Percentiles rank a stretch among this genome's conserved stretches.
Evolutionary conservation across 2,113 vertebrate genomes (phyloP).

Genomic region (Dipodomys merriami): DNA sequence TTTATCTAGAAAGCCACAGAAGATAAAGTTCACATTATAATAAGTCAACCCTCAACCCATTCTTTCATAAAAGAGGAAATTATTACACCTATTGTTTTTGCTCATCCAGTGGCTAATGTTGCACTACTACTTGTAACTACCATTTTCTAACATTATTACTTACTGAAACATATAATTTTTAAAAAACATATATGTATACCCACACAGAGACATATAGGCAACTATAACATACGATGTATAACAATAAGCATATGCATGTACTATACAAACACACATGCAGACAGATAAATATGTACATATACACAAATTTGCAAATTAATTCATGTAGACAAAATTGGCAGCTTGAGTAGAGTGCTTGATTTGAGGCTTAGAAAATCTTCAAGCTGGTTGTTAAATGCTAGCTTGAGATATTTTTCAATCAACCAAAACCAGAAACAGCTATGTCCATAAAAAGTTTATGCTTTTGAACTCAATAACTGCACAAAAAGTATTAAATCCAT

Average conservation of each 20-base stretch:
- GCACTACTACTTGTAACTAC: not conserved
- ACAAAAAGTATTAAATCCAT: slow-evolving; percentile 53
- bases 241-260: not conserved
- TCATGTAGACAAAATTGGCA: not conserved
- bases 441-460: not conserved
- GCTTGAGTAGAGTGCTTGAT: not conserved
- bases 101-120: not conserved
- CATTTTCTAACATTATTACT: not conserved
- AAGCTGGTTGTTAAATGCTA: slow-evolving; percentile 22
- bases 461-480: slow-evolving; percentile 46
- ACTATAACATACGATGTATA: not conserved
- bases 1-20: slow-evolving; percentile 19
- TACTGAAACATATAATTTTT: slow-evolving; percentile 4
- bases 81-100: not conserved
- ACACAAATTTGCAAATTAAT: not conserved
- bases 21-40: not conserved
- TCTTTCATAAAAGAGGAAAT: not conserved
- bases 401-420: slow-evolving; percentile 2
- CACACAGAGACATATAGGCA: not conserved
- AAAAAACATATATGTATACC: not conserved
- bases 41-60: not conserved
- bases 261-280: not conserved
- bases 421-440: not conserved
- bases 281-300: not conserved
- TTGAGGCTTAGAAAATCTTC: slow-evolving; percentile 16